Conservation (phyloP, 2,888 invertebrate species). For the Sphecodes monilicornis region DNA sequence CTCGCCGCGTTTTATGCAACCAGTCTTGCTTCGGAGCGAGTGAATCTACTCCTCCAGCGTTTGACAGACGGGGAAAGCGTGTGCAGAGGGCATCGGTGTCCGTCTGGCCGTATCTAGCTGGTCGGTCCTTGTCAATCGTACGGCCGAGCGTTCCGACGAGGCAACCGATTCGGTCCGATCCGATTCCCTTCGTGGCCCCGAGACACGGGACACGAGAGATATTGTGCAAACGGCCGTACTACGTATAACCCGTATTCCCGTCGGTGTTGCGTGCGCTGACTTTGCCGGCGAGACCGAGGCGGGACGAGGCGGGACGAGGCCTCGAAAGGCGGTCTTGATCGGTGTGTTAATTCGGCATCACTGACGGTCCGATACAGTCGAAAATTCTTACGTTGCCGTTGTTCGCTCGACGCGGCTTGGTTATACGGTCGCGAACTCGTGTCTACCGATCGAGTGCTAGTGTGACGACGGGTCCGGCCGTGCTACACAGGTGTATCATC, state of each 20-base stretch:
- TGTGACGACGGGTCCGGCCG: constrained; percentile 64
- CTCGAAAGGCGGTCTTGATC: constrained; percentile 65
- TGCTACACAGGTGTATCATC: constrained; percentile 63
- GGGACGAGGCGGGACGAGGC: neutral
- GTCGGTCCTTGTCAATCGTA: constrained; percentile 56
- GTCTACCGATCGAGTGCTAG: constrained; percentile 69
- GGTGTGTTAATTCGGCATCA: constrained; percentile 44
- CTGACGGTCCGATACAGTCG: neutral
- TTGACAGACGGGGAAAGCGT: constrained; percentile 77
- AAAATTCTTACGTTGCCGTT: neutral
- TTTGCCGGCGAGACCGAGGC: constrained; percentile 57
- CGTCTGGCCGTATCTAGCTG: constrained; percentile 57
- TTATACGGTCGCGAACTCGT: constrained; percentile 58
- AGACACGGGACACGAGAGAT: constrained; percentile 25
- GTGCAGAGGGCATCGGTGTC: constrained; percentile 70
- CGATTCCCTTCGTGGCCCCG: constrained; percentile 46
- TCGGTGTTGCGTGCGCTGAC: constrained; percentile 51
- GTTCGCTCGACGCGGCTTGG: constrained; percentile 27
- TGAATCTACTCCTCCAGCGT: constrained; percentile 74
- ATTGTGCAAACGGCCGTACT: constrained; percentile 40
- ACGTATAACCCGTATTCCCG: constrained; percentile 25
- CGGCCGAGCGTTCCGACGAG: constrained; percentile 43
- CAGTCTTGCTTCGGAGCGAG: constrained; percentile 83
- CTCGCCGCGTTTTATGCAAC: constrained; percentile 83
- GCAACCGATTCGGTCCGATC: constrained; percentile 41